Evolutionary conservation across 2,797 vertebrate genomes (phyloP).

Genomic region (Coendou prehensilis): DNA sequence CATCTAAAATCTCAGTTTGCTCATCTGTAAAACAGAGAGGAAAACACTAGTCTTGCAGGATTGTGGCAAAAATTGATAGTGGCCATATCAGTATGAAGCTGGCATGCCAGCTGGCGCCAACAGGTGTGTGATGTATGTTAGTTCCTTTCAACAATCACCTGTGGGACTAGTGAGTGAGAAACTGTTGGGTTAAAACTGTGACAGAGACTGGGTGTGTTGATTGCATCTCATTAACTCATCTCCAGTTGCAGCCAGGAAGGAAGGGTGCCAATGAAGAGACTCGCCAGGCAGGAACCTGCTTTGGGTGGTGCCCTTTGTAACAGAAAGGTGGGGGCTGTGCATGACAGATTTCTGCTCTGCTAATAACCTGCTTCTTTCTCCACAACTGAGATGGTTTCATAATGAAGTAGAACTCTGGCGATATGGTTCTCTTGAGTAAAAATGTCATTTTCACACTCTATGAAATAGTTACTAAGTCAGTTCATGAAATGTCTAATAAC

Average conservation of each 20-base stretch:
- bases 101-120: not conserved
- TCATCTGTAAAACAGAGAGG: not conserved
- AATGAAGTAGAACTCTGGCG: constrained; percentile 4
- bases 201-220: not conserved
- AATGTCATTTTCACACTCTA: constrained; percentile 73
- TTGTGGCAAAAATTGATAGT: not conserved
- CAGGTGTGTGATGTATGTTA: not conserved
- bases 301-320: not conserved
- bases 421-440: constrained; percentile 79
- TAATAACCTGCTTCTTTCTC: not conserved
- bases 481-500: constrained; percentile 72
- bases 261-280: not conserved
- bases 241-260: not conserved
- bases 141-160: not conserved
- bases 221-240: not conserved
- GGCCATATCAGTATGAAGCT: not conserved
- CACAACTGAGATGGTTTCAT: constrained; percentile 46
- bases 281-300: not conserved
- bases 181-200: not conserved
- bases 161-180: not conserved
- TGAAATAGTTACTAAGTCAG: constrained; percentile 73
- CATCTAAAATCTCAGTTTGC: not conserved
- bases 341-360: not conserved
- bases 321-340: not conserved
- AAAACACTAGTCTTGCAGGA: not conserved